Base-by-base conservation (phyloP, 2,888 invertebrate genomes). In the Amiota mariae region DNA sequence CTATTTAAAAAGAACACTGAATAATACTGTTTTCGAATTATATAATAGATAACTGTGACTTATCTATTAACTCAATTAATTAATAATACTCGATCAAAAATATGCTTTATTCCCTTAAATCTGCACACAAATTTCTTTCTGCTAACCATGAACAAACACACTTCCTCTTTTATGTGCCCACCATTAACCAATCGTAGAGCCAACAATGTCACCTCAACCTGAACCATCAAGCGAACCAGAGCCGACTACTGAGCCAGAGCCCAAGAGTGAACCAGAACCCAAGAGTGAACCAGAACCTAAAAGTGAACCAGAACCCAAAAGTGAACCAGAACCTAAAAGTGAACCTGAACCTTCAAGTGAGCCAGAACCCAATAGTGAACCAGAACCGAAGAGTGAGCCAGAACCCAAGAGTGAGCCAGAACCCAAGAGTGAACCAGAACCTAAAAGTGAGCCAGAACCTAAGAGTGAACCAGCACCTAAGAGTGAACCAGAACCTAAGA, bases 181-280 rank as follows among this genome's bases (percentile, higher is more conserved):
- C 51, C 6, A 68, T 68, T 68, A 68, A 68, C 36, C 67, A 68
- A 68, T 20, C 36, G 36, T 36, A 36, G 36, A 36, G 59, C 20
- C 18, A 9, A 59, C 67, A 1, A 88, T 90, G 76, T 88, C 91
- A 8, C 88, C 90, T 36, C 36, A 36, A 36, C n/a, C 46, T 2
- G 75, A 75, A 71, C 75, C 75, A 24, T 56, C 15, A 64, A 73
- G 91, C 1, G 86, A 90, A 79, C 87, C 90, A 0, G 88, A 90
- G 76, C 88, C 91, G 8, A 88, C 90, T 77, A 88, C 91, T 0
- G 87, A 90, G 72, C 85, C 91, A 0, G 90, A 91, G 84, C 89
- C 92, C 0, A 85, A 88, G 73, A 80, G 91, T 0, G 87, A 90
- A 78, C 85, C 91, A 0, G 89, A 90, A 70, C 87, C 90, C 1